Base-by-base conservation (phyloP, 2,797 vertebrate species). In the Silurus lanzhouensis region DNA sequence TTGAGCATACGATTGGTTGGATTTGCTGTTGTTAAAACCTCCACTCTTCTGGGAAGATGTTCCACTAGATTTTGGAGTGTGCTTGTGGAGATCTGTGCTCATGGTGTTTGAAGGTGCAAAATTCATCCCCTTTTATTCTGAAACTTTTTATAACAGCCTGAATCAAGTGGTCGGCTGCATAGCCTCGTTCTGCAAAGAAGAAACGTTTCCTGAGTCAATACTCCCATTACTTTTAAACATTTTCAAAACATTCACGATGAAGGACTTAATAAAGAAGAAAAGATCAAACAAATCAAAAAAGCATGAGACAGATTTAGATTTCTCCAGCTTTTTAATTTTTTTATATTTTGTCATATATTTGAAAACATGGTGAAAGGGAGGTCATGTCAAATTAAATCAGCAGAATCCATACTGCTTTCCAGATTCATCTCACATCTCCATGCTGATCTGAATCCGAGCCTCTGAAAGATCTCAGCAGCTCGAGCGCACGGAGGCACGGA, bases 391-490 rank as follows among this genome's bases (percentile, higher is more conserved):
- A 63, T 79, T 63, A n/a, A 78, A 20, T 9, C 6, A 15, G 31
- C 31, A 15, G 31, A 78, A 61, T 78, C 57, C 31, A 44, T 78
- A 44, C 31, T n/a, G 31, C 52, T 66, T 80, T 48, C 17, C 25
- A 31, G 52, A 67, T 85, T n/a, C 48, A 60, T 48, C 9, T 60
- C 44, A 38, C 71, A 6, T 52, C 63, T 52, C 55, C 22, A 6
- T 31, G 27, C n/a, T 82, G 52, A 57, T 31, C 71, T 52, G 79
- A 58, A 15, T 17, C 12, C 1, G 25, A 38, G n/a, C 46, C 38
- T 46, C 27, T 67, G 80, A 85, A 82, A 38, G 61, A 81, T 85
- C 70, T 58, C 80, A 20, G 6, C 27, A 44, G 19, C 57, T 22
- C 75, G 25, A 58, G 55, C 48, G 58, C 58, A 44, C 20, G 19